Percentiles rank a stretch among this genome's conserved stretches.
phyloP scores from a whole-genome alignment of 2,797 vertebrate species.

The Hoplostethus mediterraneus region DNA sequence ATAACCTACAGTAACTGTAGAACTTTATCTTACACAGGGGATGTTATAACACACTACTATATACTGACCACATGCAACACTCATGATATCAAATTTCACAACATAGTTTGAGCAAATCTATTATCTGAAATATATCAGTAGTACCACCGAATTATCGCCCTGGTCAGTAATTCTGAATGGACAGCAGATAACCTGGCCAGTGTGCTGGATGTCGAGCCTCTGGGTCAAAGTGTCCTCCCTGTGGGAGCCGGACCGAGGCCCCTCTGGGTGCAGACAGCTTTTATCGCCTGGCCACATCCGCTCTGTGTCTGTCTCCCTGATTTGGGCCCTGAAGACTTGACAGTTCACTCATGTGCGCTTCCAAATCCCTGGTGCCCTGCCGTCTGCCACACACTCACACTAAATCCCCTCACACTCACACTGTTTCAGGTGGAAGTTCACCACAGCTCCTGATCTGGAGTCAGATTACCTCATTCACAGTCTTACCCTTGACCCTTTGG shows the following conservation, averaged over 20 bases:
- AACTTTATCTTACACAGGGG: slow-evolving; percentile 15
- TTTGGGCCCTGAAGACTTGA: slow-evolving; percentile 71
- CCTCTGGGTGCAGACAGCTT: slow-evolving; percentile 65
- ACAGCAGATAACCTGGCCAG: slow-evolving; percentile 40
- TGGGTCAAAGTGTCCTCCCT: slow-evolving; percentile 61
- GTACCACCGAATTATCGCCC: slow-evolving; percentile 14
- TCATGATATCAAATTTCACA: slow-evolving; percentile 10
- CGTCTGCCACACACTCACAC: slow-evolving; percentile 56
- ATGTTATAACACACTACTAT: neutral
- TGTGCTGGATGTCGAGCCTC: slow-evolving; percentile 43
- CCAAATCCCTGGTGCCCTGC: slow-evolving; percentile 65
- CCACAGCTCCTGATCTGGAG: slow-evolving; percentile 26
- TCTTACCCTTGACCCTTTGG: slow-evolving; percentile 36
- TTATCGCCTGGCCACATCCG: slow-evolving; percentile 70
- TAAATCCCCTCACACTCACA: slow-evolving; percentile 24
- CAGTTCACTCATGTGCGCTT: slow-evolving; percentile 70
- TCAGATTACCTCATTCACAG: slow-evolving; percentile 48
- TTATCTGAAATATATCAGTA: slow-evolving; percentile 8
- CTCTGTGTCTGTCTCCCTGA: slow-evolving; percentile 63
- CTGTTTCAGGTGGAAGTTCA: slow-evolving; percentile 65
- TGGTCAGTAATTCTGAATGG: neutral
- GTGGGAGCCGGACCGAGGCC: slow-evolving; percentile 49
- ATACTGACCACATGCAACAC: neutral
- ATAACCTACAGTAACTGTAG: slow-evolving; percentile 32
- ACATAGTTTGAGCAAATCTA: slow-evolving; percentile 1